Conservation (phyloP, 1,140 invertebrate genomes). For the Drosophila rhopaloa region DNA sequence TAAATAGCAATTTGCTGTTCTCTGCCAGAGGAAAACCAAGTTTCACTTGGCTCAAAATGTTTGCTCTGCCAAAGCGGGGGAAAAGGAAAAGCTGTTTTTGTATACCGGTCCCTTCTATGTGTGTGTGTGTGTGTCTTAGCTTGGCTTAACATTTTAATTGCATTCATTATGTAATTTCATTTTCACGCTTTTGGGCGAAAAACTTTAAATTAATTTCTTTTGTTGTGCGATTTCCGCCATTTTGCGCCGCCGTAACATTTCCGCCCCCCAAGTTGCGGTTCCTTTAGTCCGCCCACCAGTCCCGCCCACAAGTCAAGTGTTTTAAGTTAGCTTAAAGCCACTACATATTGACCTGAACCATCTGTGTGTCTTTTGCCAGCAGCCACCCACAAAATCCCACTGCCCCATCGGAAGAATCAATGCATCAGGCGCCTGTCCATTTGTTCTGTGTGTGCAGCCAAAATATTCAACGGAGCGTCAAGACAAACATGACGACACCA, state of each 20-base stretch:
- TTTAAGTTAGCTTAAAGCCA: slow-evolving; percentile 33
- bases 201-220: slow-evolving; percentile 83
- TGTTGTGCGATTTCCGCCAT: slow-evolving; percentile 73
- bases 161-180: slow-evolving; percentile 82
- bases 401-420: slow-evolving; percentile 16
- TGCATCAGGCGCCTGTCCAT: slow-evolving; percentile 59
- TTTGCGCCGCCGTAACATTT: slow-evolving; percentile 59
- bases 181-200: slow-evolving; percentile 69
- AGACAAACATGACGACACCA: slow-evolving; percentile 72
- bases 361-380: not conserved
- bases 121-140: slow-evolving; percentile 19
- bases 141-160: slow-evolving; percentile 69
- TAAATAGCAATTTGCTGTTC: slow-evolving; percentile 81
- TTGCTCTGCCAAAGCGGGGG: slow-evolving; percentile 41
- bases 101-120: slow-evolving; percentile 3
- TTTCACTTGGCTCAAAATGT: slow-evolving; percentile 49
- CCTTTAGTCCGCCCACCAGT: not conserved
- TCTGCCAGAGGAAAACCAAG: slow-evolving; percentile 52
- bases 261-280: slow-evolving; percentile 16
- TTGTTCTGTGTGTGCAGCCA: slow-evolving; percentile 65
- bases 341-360: slow-evolving; percentile 19
- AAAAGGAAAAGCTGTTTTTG: slow-evolving; percentile 35
- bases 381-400: not conserved
- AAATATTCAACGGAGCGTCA: slow-evolving; percentile 76
- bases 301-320: slow-evolving; percentile 38